These are phyloP conservation scores for Cryptosula pallasiana DNA, from an alignment of 2,888 invertebrate genomes.

Conservation along the genomic window DNA sequence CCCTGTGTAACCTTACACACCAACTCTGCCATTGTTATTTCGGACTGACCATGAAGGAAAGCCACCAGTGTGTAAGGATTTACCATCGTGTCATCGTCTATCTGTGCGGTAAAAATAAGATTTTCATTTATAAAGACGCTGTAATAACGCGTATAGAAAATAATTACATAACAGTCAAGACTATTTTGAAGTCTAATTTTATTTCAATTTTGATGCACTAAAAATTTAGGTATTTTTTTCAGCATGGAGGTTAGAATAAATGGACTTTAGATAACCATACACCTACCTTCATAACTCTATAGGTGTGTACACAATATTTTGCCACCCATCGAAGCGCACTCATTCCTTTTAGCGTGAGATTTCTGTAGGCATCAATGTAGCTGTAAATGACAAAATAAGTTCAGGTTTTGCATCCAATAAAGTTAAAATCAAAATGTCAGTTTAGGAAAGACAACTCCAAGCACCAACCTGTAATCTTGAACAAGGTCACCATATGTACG, in stretches of 20 bases:
- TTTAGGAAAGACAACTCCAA: neutral
- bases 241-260: no score
- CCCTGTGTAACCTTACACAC: slow-evolving; percentile 11
- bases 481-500: neutral
- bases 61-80: slow-evolving; percentile 16
- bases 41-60: slow-evolving; percentile 8
- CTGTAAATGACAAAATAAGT: neutral
- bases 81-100: slow-evolving; percentile 20
- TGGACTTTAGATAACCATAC: neutral
- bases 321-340: slow-evolving; percentile 18
- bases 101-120: no score
- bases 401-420: no score
- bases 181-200: no score
- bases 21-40: slow-evolving; percentile 6
- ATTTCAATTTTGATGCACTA: no score
- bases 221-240: no score
- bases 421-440: neutral
- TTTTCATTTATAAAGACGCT: no score
- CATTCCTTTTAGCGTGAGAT: slow-evolving; percentile 20
- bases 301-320: neutral
- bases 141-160: no score
- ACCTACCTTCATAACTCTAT: slow-evolving; percentile 22
- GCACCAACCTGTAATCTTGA: neutral
- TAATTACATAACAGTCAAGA: no score
- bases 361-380: slow-evolving; percentile 23